These are phyloP conservation scores for Eupsittula cactorum DNA, from an alignment of 2,113 vertebrate species.

Conservation along the genomic window DNA sequence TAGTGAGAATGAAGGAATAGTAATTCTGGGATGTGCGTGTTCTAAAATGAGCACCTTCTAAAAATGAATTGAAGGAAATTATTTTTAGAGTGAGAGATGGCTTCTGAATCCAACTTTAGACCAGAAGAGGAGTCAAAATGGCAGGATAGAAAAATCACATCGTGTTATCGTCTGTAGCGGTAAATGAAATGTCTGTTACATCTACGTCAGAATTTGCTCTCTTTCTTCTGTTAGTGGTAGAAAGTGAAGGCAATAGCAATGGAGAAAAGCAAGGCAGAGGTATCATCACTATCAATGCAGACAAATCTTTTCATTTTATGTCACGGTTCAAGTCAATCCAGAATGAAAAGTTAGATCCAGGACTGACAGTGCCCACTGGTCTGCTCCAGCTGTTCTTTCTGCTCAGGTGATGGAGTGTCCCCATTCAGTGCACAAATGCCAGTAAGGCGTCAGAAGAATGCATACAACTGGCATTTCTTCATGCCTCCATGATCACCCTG, in stretches of 20 bases:
- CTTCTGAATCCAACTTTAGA: neutral
- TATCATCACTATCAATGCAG: neutral
- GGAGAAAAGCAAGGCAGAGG: neutral
- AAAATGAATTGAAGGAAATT: neutral
- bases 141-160: neutral
- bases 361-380: neutral
- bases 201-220: neutral
- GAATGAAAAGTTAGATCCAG: neutral
- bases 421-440: neutral
- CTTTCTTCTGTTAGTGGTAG: neutral
- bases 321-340: neutral
- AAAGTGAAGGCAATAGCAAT: neutral
- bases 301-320: neutral
- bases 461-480: neutral
- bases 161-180: neutral
- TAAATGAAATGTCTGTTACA: neutral
- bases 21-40: neutral
- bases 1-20: neutral
- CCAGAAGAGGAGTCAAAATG: neutral
- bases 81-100: neutral
- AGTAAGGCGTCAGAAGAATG: neutral
- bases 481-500: neutral
- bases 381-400: neutral
- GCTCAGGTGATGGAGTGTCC: fast-evolving
- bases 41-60: neutral